These are phyloP conservation scores for Meriones unguiculatus DNA, from an alignment of 2,113 vertebrate genomes.

Conservation along the genomic window DNA sequence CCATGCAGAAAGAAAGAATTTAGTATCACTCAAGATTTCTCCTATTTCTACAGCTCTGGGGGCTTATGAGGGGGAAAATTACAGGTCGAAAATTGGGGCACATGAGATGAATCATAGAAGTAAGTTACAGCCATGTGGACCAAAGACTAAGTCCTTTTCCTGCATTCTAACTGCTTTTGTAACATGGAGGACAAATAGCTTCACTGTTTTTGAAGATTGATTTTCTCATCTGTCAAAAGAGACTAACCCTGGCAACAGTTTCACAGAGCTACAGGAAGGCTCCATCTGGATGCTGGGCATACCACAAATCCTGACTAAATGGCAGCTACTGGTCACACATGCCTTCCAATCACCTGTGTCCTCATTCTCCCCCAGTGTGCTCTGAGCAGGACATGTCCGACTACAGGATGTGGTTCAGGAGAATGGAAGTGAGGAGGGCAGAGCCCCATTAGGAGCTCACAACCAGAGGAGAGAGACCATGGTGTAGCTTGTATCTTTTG, in stretches of 20 bases:
- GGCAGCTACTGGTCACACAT: background rate
- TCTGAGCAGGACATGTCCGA: background rate
- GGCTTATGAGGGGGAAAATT: background rate
- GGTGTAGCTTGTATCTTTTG: background rate
- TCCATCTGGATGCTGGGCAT: background rate
- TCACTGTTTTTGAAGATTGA: background rate
- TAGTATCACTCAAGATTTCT: background rate
- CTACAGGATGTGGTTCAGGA: background rate
- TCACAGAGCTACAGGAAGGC: background rate
- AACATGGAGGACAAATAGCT: background rate
- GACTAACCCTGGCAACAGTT: background rate
- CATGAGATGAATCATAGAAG: background rate
- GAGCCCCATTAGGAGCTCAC: background rate
- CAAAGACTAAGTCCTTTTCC: background rate
- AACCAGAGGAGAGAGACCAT: slow-evolving; percentile 9
- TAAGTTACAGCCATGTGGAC: background rate
- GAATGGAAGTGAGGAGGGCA: background rate
- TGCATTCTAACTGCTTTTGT: background rate
- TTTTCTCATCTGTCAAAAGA: background rate
- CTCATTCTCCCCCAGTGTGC: background rate
- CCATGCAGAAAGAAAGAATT: background rate
- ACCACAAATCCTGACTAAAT: background rate
- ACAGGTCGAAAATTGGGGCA: background rate
- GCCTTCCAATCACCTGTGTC: too few relatives aligned
- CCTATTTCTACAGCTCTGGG: rapidly evolving